These are phyloP conservation scores for Leptobrachium leishanense DNA, from an alignment of 2,113 vertebrate species.

Conservation along the genomic window DNA sequence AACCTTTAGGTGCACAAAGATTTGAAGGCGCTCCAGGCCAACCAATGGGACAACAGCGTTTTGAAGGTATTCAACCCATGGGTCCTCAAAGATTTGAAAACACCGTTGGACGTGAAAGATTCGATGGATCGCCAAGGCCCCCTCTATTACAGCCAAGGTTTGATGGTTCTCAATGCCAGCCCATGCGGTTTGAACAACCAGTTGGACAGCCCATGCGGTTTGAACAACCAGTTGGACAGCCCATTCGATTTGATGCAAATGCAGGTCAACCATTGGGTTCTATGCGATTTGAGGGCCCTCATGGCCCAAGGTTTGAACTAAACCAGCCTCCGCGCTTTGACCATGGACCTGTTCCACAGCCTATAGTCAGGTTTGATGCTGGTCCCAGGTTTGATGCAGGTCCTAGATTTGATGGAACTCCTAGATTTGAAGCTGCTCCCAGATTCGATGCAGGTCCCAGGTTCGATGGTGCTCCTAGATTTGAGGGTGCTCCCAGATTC, in stretches of 20 bases:
- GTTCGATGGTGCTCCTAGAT: conserved; percentile 67
- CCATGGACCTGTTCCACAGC: conserved; percentile 49
- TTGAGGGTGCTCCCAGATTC: conserved; percentile 63
- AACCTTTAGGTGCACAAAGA: conserved; percentile 69
- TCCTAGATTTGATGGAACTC: conserved; percentile 72
- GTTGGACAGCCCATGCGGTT: conserved; percentile 60
- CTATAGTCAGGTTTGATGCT: conserved; percentile 74
- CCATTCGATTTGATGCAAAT: conserved; percentile 74
- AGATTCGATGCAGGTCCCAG: conserved; percentile 69
- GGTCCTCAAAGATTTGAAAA: conserved; percentile 75
- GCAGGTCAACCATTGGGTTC: conserved; percentile 74
- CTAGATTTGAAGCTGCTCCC: conserved; percentile 70
- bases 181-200: conserved; percentile 66
- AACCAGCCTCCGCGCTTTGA: conserved; percentile 54
- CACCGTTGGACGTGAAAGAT: conserved; percentile 56
- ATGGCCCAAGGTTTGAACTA: conserved; percentile 73
- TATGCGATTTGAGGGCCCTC: conserved; percentile 76
- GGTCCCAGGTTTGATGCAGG: conserved; percentile 71
- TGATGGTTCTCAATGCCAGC: conserved; percentile 72
- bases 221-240: conserved; percentile 57
- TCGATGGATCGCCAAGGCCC: conserved; percentile 73
- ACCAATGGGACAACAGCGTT: conserved; percentile 64
- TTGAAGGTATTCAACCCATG: conserved; percentile 78
- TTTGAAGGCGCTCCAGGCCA: conserved; percentile 61
- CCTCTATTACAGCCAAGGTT: conserved; percentile 74